These are phyloP conservation scores for Holocentrus rufus DNA, from an alignment of 2,797 vertebrate species.

Conservation along the genomic window DNA sequence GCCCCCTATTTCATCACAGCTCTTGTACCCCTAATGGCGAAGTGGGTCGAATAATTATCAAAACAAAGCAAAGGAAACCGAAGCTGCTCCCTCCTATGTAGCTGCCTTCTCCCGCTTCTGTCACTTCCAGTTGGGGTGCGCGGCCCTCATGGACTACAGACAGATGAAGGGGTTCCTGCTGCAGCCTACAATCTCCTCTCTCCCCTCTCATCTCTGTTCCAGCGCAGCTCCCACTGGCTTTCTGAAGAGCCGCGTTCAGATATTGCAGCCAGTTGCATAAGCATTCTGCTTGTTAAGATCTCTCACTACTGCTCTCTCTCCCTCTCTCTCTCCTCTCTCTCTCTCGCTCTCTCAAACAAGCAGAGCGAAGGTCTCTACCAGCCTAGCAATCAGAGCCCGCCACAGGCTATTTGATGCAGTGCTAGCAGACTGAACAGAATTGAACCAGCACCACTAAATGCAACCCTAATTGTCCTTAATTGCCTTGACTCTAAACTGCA, in stretches of 20 bases:
- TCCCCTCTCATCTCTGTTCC: conserved; percentile 54
- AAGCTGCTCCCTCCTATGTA: conserved; percentile 40
- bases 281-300: conserved; percentile 56
- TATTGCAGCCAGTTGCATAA: conserved; percentile 81
- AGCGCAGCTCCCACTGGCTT: conserved; percentile 57
- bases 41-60: conserved; percentile 54
- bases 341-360: background rate
- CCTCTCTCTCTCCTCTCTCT: conserved; percentile 39
- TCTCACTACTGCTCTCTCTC: conserved; percentile 20
- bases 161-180: conserved; percentile 58
- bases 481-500: conserved; percentile 75
- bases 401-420: conserved; percentile 72
- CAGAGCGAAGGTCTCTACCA: conserved; percentile 54
- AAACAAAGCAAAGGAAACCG: conserved; percentile 56
- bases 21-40: conserved; percentile 15
- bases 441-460: conserved; percentile 70
- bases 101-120: conserved; percentile 34
- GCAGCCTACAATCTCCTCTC: conserved; percentile 29
- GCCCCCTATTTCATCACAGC: conserved; percentile 59
- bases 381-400: conserved; percentile 69
- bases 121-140: conserved; percentile 37
- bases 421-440: conserved; percentile 60
- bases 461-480: conserved; percentile 79
- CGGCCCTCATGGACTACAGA: conserved; percentile 22
- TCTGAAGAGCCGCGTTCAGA: conserved; percentile 50